A percentile compares a stretch with the other conserved stretches of the same genome.
These are phyloP conservation scores for Nyleta sp. DNA, from an alignment of 2,888 invertebrate genomes.

Conservation along the genomic window DNA sequence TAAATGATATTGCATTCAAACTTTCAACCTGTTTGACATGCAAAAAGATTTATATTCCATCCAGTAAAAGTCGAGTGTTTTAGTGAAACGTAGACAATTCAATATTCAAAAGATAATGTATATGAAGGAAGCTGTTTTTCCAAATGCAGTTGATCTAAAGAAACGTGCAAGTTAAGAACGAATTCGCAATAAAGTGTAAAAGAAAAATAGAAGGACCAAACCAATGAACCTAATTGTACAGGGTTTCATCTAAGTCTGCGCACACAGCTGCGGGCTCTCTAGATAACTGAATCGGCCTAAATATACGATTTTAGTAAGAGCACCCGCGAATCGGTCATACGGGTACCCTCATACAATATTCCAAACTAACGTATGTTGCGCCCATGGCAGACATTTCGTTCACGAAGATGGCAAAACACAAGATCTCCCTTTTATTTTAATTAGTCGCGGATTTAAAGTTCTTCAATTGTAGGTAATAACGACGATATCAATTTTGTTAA, in stretches of 20 bases:
- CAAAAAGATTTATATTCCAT: too few species aligned
- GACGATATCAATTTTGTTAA: too few species aligned
- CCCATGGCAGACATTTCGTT: slow-evolving; percentile 68
- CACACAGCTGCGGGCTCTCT: slow-evolving; percentile 76
- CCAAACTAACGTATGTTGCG: slow-evolving; percentile 71
- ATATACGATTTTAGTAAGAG: slow-evolving; percentile 74
- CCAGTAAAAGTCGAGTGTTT: too few species aligned
- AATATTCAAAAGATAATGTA: too few species aligned
- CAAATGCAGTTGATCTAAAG: background rate
- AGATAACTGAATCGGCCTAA: slow-evolving; percentile 77
- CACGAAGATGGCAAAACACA: slow-evolving; percentile 31
- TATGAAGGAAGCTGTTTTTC: background rate
- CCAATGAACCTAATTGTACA: slow-evolving; percentile 54
- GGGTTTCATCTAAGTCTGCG: slow-evolving; percentile 57
- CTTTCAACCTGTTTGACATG: too few species aligned
- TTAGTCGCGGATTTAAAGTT: too few species aligned
- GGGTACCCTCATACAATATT: slow-evolving; percentile 78
- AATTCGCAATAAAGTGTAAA: slow-evolving; percentile 4
- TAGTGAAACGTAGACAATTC: too few species aligned
- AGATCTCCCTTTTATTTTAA: too few species aligned
- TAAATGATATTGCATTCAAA: too few species aligned
- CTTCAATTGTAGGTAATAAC: too few species aligned
- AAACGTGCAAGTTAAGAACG: background rate
- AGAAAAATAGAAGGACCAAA: slow-evolving; percentile 49
- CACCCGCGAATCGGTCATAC: slow-evolving; percentile 74